phyloP scores from a whole-genome alignment of 2,797 vertebrate genomes.

The Poecilia velifera region DNA sequence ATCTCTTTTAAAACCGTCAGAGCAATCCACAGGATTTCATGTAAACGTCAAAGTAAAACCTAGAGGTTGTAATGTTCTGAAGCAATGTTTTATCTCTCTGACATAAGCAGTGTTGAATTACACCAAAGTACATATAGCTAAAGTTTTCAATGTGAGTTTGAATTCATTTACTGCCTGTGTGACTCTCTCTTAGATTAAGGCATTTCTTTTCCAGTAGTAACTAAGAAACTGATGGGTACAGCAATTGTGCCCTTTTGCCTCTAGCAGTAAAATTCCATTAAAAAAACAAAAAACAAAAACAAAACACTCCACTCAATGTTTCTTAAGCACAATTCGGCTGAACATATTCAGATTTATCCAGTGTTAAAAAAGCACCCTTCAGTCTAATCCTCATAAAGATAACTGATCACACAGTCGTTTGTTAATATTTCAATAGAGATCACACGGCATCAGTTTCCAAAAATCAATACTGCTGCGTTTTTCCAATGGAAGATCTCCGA shows the following conservation, averaged over 20 bases:
- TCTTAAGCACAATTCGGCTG: background rate
- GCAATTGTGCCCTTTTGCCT: background rate
- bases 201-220: background rate
- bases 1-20: background rate
- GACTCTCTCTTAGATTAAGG: background rate
- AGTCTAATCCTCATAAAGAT: conserved; percentile 8
- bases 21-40: background rate
- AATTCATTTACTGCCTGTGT: background rate
- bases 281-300: background rate
- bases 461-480: conserved; percentile 33
- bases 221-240: conserved; percentile 1
- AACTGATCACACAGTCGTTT: conserved; percentile 32
- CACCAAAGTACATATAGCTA: background rate
- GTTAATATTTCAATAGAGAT: conserved; percentile 51
- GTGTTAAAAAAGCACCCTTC: conserved; percentile 1
- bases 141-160: background rate
- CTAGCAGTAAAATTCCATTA: background rate
- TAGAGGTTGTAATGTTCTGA: background rate
- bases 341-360: background rate
- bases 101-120: background rate
- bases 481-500: conserved; percentile 33
- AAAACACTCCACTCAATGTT: background rate
- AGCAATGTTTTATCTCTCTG: background rate
- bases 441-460: conserved; percentile 35
- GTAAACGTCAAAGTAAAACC: background rate